These are phyloP conservation scores for Sialia sialis DNA, from an alignment of 2,113 vertebrate species.

Conservation along the genomic window DNA sequence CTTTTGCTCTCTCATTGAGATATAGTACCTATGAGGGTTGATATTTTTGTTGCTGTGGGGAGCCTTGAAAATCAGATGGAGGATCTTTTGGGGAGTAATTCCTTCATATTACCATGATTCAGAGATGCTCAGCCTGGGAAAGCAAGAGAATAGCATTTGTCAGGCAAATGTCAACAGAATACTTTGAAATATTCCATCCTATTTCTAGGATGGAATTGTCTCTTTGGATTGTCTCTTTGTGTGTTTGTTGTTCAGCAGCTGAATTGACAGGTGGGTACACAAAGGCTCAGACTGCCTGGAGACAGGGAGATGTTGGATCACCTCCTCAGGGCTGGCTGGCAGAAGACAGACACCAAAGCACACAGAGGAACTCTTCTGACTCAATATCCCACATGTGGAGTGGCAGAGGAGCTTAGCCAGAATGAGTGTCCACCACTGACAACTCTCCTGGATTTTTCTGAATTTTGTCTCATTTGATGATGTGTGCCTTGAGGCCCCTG, in stretches of 20 bases:
- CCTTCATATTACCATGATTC: not conserved
- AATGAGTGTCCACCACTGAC: not conserved
- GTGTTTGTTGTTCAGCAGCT: not conserved
- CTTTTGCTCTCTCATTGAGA: not conserved
- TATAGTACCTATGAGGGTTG: not conserved
- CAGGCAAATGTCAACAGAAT: not conserved
- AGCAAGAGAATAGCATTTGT: not conserved
- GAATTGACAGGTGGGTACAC: not conserved
- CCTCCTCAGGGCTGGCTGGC: not conserved
- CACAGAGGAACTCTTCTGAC: rapidly evolving
- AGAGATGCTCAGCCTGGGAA: not conserved
- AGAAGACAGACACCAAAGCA: not conserved
- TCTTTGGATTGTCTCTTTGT: not conserved
- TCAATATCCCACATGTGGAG: not conserved
- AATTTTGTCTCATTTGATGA: not conserved
- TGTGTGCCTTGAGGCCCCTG: not conserved
- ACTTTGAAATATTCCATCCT: not conserved
- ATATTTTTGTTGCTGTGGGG: not conserved
- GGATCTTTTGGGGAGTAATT: not conserved
- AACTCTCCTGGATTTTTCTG: not conserved
- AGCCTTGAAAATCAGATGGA: not conserved
- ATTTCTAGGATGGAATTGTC: too few species aligned
- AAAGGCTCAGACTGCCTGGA: not conserved
- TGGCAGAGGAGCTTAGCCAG: not conserved
- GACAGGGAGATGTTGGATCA: not conserved